These are phyloP conservation scores for Polydesmus complanatus DNA, from an alignment of 2,888 invertebrate genomes.

Conservation along the genomic window DNA sequence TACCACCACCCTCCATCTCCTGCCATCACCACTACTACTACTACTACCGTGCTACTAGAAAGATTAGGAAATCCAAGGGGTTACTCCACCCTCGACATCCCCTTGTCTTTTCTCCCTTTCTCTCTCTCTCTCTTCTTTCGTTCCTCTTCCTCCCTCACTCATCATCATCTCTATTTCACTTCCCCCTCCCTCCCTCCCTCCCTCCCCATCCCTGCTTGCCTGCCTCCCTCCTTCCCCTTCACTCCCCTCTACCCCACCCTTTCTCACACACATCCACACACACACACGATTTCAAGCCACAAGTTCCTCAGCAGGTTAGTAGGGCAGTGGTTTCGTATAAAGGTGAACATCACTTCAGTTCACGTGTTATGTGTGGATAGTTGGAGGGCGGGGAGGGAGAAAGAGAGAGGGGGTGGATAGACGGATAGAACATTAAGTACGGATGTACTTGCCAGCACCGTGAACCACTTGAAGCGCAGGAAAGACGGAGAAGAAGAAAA, in stretches of 20 bases:
- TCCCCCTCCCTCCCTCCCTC: not conserved
- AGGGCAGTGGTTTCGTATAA: not conserved
- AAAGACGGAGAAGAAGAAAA: not conserved
- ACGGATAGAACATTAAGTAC: not conserved
- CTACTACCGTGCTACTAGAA: too few relatives aligned
- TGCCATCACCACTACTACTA: not conserved
- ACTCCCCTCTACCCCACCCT: not conserved
- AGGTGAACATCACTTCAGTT: not conserved
- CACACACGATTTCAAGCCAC: not conserved
- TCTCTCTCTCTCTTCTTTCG: not conserved
- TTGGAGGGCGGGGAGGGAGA: not conserved
- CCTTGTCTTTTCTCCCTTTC: not conserved
- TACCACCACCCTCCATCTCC: not conserved
- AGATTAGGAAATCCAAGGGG: not conserved
- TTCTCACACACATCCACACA: not conserved
- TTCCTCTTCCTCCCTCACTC: not conserved
- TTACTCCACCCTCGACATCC: not conserved
- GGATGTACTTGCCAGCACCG: not conserved
- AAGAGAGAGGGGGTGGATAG: not conserved
- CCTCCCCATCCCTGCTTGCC: not conserved
- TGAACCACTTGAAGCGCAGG: not conserved
- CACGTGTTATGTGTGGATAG: not conserved
- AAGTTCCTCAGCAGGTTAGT: not conserved
- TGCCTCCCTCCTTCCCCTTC: not conserved
- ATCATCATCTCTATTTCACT: not conserved